Base-by-base conservation (phyloP, 2,113 vertebrate genomes). In the Scortum barcoo region DNA sequence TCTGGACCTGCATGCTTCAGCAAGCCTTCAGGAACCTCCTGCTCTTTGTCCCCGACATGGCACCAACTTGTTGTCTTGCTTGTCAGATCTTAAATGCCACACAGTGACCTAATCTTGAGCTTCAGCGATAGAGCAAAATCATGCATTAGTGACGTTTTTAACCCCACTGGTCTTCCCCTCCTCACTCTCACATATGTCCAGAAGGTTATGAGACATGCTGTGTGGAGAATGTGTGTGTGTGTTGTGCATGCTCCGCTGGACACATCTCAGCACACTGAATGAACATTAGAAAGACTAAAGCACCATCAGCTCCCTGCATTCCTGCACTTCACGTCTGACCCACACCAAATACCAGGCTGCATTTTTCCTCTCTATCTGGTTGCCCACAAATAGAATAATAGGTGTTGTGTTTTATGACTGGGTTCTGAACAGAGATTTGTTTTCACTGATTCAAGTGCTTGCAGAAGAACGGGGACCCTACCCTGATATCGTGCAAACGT, bases 11-110 rank as follows among this genome's bases (percentile, higher is more conserved):
- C 72, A 16, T 86, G 89, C 62, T 80, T 48, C 85, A 79, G 78
- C 93, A 88, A 85, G 86, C 91, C 93, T 92, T 58, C 88, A 78
- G 91, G 91, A 93, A 84, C 83, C 67, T 60, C 70, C 66, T 89
- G 91, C 76, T 90, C 81, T 90, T 84, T 89, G 58, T 58, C 77
- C 48, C 73, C 7, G 4, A 81, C 61, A 73, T 79, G 78, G 66
- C 30, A 79, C 57, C 16, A 9, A 57, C 60, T 69, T 66, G 53
- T 62, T 84, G 63, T 69, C 67, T 79, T 79, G 73, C 67, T 80
- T 74, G 81, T 38, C 44, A 61, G 38, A 60, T 85, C 78, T 83
- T 77, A 92, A 94, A 93, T 94, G 86, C 72, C 92, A 92, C 69
- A 62, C 60, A 54, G 54, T 89, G 84, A 93, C 84, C 82, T 67